A percentile compares a stretch with the other conserved stretches of the same genome.
phyloP scores from a whole-genome alignment of 2,113 vertebrate genomes.

The Charina bottae region DNA sequence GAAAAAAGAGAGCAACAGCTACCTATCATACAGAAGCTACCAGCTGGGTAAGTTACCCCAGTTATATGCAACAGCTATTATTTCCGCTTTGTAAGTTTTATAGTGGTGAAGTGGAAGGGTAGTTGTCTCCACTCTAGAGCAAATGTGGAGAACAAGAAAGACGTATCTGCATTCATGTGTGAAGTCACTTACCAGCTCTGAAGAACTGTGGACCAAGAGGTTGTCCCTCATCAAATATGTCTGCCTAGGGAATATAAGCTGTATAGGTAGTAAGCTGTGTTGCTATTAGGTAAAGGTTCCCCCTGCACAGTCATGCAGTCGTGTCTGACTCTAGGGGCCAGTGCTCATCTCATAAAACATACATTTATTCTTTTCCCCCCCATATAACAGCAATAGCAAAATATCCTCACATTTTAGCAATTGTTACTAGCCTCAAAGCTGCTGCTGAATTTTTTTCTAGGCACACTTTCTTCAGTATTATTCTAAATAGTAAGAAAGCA shows the following conservation, averaged over 20 bases:
- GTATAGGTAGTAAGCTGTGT: neutral
- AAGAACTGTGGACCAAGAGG: neutral
- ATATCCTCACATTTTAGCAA: no score
- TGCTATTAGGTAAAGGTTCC: no score
- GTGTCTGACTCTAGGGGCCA: no score
- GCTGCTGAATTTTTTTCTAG: neutral
- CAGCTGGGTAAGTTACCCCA: conserved; percentile 55
- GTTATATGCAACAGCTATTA: neutral
- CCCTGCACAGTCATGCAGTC: no score
- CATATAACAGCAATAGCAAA: no score
- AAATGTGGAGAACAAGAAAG: neutral
- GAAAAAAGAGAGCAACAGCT: conserved; percentile 28
- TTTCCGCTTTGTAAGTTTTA: neutral
- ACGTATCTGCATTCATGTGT: neutral
- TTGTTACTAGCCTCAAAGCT: no score
- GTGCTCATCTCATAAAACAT: no score
- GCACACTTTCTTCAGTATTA: neutral
- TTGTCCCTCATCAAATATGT: neutral
- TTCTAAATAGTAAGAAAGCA: neutral
- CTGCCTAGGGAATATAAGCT: neutral
- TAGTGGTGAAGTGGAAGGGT: neutral
- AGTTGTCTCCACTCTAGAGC: neutral
- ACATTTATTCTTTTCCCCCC: no score
- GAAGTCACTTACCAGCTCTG: neutral
- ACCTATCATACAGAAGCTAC: neutral